These are phyloP conservation scores for Nesidiocoris tenuis DNA, from an alignment of 2,888 invertebrate species.

Conservation along the genomic window DNA sequence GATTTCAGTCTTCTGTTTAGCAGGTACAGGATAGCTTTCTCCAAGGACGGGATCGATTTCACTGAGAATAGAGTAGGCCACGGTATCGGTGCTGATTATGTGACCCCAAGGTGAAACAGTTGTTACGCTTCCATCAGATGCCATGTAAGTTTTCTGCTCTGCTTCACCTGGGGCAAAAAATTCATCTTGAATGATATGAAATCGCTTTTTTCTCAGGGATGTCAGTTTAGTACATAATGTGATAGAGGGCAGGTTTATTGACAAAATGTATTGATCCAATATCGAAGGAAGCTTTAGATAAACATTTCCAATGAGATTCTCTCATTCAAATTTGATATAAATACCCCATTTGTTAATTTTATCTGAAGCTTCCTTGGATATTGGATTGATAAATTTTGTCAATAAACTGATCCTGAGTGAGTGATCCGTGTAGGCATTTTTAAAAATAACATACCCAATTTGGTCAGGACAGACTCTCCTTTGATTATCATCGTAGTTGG, in stretches of 20 bases:
- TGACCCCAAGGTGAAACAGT: slow-evolving; percentile 84
- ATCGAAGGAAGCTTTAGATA: too few species aligned
- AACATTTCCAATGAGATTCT: too few species aligned
- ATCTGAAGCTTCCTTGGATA: too few species aligned
- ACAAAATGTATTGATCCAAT: too few species aligned
- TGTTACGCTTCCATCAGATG: slow-evolving; percentile 80
- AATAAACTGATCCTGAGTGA: too few species aligned
- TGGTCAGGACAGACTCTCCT: slow-evolving; percentile 79
- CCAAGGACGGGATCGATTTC: slow-evolving; percentile 84
- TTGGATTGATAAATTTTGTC: too few species aligned
- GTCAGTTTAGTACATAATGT: too few species aligned
- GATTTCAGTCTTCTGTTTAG: slow-evolving; percentile 85
- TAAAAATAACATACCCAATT: slow-evolving; percentile 59
- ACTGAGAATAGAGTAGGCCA: slow-evolving; percentile 85
- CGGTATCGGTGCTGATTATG: slow-evolving; percentile 82
- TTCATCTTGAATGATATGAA: not conserved
- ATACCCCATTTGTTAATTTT: too few species aligned
- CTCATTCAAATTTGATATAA: too few species aligned
- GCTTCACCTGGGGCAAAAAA: slow-evolving; percentile 63
- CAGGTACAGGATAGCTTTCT: slow-evolving; percentile 87
- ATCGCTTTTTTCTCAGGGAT: too few species aligned
- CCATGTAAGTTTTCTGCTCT: slow-evolving; percentile 75
- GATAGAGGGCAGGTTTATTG: too few species aligned
- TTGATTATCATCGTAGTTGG: slow-evolving; percentile 84
- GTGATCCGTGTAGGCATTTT: not conserved